Percentiles rank a stretch among this genome's conserved stretches.
Evolutionary conservation across 1,140 invertebrate genomes (phyloP).

Genomic region (Microplitis demolitor): DNA sequence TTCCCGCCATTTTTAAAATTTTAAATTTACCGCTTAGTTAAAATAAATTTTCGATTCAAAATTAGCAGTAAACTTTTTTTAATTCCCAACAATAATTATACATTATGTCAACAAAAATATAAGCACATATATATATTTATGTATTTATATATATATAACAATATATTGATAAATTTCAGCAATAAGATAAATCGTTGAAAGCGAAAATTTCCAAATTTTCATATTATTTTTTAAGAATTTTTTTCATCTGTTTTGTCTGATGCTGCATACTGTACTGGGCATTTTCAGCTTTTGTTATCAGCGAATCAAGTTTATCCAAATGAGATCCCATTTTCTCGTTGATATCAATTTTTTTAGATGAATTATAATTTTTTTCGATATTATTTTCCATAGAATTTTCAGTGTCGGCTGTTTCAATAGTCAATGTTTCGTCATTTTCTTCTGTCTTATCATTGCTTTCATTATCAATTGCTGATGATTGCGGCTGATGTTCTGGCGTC

Average conservation of each 20-base stretch:
- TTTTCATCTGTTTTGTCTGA: constrained; percentile 76
- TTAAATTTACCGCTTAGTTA: too few species aligned
- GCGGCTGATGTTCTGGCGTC: constrained; percentile 46
- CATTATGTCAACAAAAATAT: too few species aligned
- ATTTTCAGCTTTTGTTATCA: constrained; percentile 71
- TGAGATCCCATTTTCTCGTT: constrained; percentile 67
- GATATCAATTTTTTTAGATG: constrained; percentile 57
- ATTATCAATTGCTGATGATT: constrained; percentile 22
- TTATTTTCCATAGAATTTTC: constrained; percentile 44
- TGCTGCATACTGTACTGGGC: constrained; percentile 69
- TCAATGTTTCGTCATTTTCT: constrained; percentile 41
- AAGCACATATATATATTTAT: too few species aligned
- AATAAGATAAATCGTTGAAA: too few species aligned
- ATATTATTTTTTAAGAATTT: constrained; percentile 48
- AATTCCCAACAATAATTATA: too few species aligned
- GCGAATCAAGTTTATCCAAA: constrained; percentile 65
- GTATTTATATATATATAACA: too few species aligned
- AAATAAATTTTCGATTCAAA: too few species aligned
- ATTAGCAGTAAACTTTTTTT: too few species aligned
- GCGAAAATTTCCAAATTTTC: too few species aligned
- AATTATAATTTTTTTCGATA: constrained; percentile 29
- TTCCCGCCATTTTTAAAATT: too few species aligned
- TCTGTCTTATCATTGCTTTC: background rate
- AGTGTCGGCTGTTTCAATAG: constrained; percentile 40
- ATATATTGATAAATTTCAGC: too few species aligned